Evolutionary conservation across 1,140 invertebrate genomes (phyloP), one percentile per base, ranked within the genome.

Genomic region (Latrodectus geometricus): DNA sequence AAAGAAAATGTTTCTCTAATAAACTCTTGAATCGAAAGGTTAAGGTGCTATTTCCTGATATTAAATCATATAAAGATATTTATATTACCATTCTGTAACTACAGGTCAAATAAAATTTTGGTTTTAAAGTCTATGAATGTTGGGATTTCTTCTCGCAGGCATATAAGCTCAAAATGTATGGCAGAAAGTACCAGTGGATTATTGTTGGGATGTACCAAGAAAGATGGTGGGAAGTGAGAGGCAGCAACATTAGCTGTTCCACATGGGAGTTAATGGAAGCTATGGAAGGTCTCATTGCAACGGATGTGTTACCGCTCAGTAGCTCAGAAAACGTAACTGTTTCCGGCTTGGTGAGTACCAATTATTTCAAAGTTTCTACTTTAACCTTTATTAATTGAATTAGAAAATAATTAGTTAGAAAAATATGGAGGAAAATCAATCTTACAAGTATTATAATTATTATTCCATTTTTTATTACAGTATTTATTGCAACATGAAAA

Each of bases 151-250:
- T 73, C 79, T 21, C 73, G 23, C 88, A 91, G 95, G 96, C 89
- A 93, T 93, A 91, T 88, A 89, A 90, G 61, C 89, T 91, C 50
- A 91, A 91, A 21, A 92, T 99, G 94, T 98, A 94, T 89, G 97
- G 97, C 0, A 92, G 95, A 7, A 95, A 97, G 87, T 99, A 99
- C 92, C 97, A 99, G 89, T 99, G 98, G 98, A 94, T 99, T 0
- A 95, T 99, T 11, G 95, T 97, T 91, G 97, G 97, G 0, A 97
- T 94, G 93, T 93, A 93, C 83, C 93, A 94, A 50, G 92, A 95
- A 48, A 95, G 95, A 93, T 98, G 97, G 97, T 93, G 93, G 90
- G 90, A 91, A 78, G 92, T 92, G 54, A 52, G 82, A 9, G 91
- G 91, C 61, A 92, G 92, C 79, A 90, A 92, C 1, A 93, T 93